A percentile compares a stretch with the other conserved stretches of the same genome.
Evolutionary conservation across 2,797 vertebrate species (phyloP).

Genomic region (Natrix natrix): DNA sequence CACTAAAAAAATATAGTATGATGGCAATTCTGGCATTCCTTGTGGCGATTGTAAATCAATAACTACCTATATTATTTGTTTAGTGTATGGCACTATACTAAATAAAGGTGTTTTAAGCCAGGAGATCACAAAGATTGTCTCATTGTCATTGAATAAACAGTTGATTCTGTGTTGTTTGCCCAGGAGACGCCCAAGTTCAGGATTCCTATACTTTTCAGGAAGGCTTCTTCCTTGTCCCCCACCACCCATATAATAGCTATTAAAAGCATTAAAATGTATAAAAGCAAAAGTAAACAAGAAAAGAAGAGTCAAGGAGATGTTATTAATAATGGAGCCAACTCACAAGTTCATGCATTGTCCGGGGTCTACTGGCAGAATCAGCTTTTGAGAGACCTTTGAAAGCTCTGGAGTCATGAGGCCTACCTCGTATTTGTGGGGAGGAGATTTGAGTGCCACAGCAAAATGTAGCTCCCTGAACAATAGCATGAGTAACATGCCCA

Average conservation of each 20-base stretch:
- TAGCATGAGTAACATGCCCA: background rate
- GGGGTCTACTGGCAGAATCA: background rate
- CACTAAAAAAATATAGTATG: too few relatives aligned
- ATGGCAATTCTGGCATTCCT: background rate
- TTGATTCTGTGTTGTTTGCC: background rate
- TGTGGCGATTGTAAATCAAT: background rate
- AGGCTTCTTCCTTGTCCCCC: background rate
- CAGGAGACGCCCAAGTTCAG: background rate
- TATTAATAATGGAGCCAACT: background rate
- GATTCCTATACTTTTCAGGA: background rate
- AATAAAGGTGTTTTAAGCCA: background rate
- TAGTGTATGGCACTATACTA: background rate
- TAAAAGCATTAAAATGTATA: background rate
- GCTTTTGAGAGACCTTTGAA: background rate
- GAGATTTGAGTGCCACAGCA: background rate
- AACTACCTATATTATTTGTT: background rate
- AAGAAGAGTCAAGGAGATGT: background rate
- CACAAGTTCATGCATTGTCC: background rate
- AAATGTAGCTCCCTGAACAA: background rate
- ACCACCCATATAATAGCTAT: background rate
- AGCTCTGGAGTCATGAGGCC: background rate
- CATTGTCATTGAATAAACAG: background rate
- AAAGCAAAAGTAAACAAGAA: background rate
- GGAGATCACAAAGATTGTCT: background rate
- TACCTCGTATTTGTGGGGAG: background rate